Evolutionary conservation across 1,140 invertebrate species (phyloP), one percentile per base, ranked within the genome.

Genomic region (Medauroidea extradentata): DNA sequence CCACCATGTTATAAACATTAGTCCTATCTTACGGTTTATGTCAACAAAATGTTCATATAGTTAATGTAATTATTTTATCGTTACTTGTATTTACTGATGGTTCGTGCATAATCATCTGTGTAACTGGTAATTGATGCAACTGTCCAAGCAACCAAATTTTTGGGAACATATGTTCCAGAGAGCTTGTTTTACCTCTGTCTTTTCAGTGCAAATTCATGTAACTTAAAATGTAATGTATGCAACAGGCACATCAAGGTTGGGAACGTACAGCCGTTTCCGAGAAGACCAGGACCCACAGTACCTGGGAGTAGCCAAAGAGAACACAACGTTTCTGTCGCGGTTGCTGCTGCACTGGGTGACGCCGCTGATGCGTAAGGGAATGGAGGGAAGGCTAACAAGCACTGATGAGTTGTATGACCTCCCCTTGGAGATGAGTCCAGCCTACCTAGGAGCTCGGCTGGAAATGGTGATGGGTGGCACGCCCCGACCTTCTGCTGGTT

Each of bases 271-370:
- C 57, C 74, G 80, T 52, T 83, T 87, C 59, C 67, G 73, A n/a
- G 80, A 83, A 59, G 84, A 88, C 65, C 80, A 84, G 39, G 86
- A 89, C 66, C 81, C 84, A 5, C 77, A 75, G 42, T 83, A 89
- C 62, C 75, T 93, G 52, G 89, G 90, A 0, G 83, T 86, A 46
- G 93, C 91, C 8, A 89, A 94, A 82, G 89, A 94, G 71, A 81
- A 85, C 59, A 75, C 79, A 11, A 83, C 81, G 25, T 81, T 79
- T 66, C 66, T 87, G 2, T 93, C 92, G 0, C 86, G 84, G 68
- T 75, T 97, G 5, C 75, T 88, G 14, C 96, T 98, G 70, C 77
- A 83, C 60, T 98, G 94, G 94, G 91, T 96, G 0, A 82, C 87
- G 59, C 88, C 89, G 8, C 73, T 98, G 39, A 88, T 98, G 75